Base-by-base conservation (phyloP, 1,140 invertebrate genomes). In the Tenebrio molitor region DNA sequence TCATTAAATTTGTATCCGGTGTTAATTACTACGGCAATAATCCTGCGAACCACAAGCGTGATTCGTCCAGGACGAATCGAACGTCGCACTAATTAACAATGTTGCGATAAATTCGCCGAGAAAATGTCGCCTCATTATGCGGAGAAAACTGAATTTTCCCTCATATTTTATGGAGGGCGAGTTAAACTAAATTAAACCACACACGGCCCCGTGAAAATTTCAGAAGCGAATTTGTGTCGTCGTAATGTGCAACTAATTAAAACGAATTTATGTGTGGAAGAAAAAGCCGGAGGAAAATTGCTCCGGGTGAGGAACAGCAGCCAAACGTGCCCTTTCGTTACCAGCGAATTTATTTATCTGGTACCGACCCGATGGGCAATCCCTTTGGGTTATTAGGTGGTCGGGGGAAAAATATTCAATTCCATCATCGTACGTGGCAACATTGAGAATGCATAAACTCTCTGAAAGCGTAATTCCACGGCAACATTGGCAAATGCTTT, bases 381-480 rank as follows among this genome's bases (percentile, higher is more conserved):
- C 46, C 33, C 68, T 46, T 53, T 71, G 41, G 29, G 12, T 64
- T 71, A 33, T 64, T 71, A 44, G 58, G 64, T 71, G 12, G 36
- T 39, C 4, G 36, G 8, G 25, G 8, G 64, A 68, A 72, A 75
- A 77, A 77, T 71, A 77, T 73, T 73, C 73, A 77, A 77, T 76
- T 76, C 50, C 66, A 53, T 67, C 72, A 50, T 66, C 73, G 58
- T 70, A 73, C 64, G 42, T 74, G 72, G 66, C 70, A 76, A 76
- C 75, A 76, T 76, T 46, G 71, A 77, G 73, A 77, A 73, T 75
- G 71, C 76, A 77, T 77, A 77, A n/a, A 77, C 75, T 70, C 69
- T 72, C 69, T 69, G 72, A 77, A 77, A 75, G 72, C 69, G 75
- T 76, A 76, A 74, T 76, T 73, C 67, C 58, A 42, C 68, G 29